phyloP scores from a whole-genome alignment of 1,140 invertebrate species.

The Monochamus saltuarius region DNA sequence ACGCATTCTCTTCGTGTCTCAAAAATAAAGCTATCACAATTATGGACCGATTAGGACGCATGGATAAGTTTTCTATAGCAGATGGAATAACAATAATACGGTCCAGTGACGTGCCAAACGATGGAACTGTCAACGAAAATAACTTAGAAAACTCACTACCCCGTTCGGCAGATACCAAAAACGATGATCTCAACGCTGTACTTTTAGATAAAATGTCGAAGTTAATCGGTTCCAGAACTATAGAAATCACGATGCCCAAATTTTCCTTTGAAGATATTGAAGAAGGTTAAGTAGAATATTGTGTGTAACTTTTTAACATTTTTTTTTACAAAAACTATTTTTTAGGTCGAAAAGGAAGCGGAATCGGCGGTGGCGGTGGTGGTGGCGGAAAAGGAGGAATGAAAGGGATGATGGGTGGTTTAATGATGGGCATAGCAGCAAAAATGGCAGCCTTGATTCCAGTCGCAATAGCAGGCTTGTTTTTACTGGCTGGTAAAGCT shows the following conservation, averaged over 20 bases:
- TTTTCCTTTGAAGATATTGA: conserved; percentile 61
- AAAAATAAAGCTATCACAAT: conserved; percentile 78
- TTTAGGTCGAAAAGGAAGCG: conserved; percentile 60
- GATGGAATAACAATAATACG: conserved; percentile 68
- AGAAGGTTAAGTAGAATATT: conserved; percentile 61
- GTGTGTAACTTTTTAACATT: neutral
- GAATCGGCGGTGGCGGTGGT: neutral
- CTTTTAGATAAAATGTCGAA: conserved; percentile 68
- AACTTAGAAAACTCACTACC: conserved; percentile 68
- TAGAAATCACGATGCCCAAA: conserved; percentile 75
- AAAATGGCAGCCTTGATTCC: conserved; percentile 74
- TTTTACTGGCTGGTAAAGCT: conserved; percentile 74
- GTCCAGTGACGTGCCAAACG: conserved; percentile 49
- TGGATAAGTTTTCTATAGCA: conserved; percentile 65
- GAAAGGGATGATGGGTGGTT: conserved; percentile 82
- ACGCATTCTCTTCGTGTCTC: conserved; percentile 68
- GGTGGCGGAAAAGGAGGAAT: conserved; percentile 56
- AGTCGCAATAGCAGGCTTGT: conserved; percentile 70
- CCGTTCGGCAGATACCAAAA: conserved; percentile 61
- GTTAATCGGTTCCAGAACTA: conserved; percentile 70
- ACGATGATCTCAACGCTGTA: conserved; percentile 66
- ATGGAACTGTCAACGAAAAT: conserved; percentile 56
- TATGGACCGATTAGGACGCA: conserved; percentile 68
- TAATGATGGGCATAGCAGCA: conserved; percentile 77
- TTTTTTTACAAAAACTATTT: neutral